Base-by-base conservation (phyloP, 2,888 invertebrate genomes). In the Cabera pusaria region DNA sequence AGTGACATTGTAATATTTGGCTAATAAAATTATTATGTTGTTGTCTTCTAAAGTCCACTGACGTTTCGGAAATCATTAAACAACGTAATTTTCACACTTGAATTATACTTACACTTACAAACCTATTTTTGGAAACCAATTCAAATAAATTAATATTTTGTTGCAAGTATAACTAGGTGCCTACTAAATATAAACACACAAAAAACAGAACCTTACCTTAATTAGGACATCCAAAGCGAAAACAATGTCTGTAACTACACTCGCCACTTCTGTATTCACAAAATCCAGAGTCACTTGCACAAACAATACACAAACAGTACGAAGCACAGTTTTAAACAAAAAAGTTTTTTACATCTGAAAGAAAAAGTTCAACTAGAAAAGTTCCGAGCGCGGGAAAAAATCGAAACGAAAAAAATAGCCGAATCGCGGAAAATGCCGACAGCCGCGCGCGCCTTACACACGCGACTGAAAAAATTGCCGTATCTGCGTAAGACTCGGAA, bases 401-500 rank as follows among this genome's bases (percentile, higher is more conserved):
- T 56, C 49, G 55, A 58, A 66, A 61, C 46, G 55, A 52, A 62
- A 49, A 59, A 49, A 52, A 57, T n/a, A 58, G 59, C 64, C 64
- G 69, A 66, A 70, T 66, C 68, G 65, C 69, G 58, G 59, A 57
- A 69, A 73, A 72, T 61, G 72, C 61, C 59, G 60, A 69, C 42
- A 72, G 80, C 56, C 82, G 84, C 84, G 85, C 84, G 85, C 85
- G 81, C 67, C 58, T 65, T 65, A 75, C 75, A 72, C 82, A 81
- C 86, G 87, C 86, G 86, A 87, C 88, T 88, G 86, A 86, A 88
- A 88, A 86, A 88, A 82, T 77, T 77, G 76, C 84, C 74, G 81
- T 85, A 86, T 81, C 85, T 79, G 81, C 85, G 86, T 87, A 86
- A 86, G 85, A 80, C 75, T 86, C 70, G 74, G 82, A 87, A 88